Conservation (phyloP, 2,888 invertebrate genomes). For the Drepanosiphum platanoidis region DNA sequence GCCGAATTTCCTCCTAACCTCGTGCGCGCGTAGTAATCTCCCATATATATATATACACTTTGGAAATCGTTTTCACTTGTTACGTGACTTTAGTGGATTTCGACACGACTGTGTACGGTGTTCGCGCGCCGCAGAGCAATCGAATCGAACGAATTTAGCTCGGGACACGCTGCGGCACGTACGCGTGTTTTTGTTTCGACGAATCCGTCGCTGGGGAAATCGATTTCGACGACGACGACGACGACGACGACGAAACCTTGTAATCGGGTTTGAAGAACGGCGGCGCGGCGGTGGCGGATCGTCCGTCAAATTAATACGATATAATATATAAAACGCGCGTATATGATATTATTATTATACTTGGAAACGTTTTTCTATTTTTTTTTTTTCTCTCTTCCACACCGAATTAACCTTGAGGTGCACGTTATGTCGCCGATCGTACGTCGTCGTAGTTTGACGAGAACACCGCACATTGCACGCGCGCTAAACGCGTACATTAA, state of each 20-base stretch:
- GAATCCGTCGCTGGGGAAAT: conserved; percentile 30
- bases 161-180: not conserved
- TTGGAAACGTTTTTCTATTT: too few species aligned
- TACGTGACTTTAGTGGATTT: conserved; percentile 47
- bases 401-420: not conserved
- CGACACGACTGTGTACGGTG: not conserved
- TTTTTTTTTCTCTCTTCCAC: conserved; percentile 5
- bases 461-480: conserved; percentile 26
- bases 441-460: conserved; percentile 12
- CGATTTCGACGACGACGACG: too few species aligned
- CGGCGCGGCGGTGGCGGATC: too few species aligned
- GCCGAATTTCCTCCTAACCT: conserved; percentile 9
- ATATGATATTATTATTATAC: too few species aligned
- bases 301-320: conserved; percentile 30
- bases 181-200: conserved; percentile 18
- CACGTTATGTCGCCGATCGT: not conserved
- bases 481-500: not conserved
- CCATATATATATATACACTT: conserved; percentile 10
- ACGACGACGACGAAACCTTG: conserved; percentile 43
- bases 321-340: not conserved
- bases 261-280: conserved; percentile 10
- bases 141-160: conserved; percentile 36
- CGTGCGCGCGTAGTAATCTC: conserved; percentile 25
- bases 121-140: not conserved
- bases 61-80: conserved; percentile 53